Conservation (phyloP, 37 sponge, comb jelly and placozoan genomes). For the Axinella damicornis region DNA sequence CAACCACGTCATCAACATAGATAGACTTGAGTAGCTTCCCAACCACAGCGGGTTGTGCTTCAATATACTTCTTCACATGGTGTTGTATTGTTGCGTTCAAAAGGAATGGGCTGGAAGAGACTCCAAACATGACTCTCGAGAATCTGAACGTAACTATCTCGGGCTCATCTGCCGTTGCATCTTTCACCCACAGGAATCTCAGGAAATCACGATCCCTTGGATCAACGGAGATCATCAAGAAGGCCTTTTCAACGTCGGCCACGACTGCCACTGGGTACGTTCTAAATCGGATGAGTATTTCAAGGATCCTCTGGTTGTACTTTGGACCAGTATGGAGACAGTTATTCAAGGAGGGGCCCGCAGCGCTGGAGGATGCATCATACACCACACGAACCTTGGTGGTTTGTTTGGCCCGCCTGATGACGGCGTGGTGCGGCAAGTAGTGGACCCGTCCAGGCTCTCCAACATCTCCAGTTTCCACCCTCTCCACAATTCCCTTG, state of each 20-base stretch:
- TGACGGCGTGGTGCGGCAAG: constrained; percentile 44
- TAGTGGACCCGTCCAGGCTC: not conserved
- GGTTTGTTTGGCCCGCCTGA: constrained; percentile 26
- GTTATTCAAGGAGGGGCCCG: constrained; percentile 25
- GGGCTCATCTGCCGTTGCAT: not conserved
- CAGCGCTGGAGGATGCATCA: constrained; percentile 33
- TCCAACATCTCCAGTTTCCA: not conserved
- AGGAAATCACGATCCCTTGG: constrained; percentile 15
- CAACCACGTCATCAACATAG: constrained; percentile 23
- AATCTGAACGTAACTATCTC: constrained; percentile 9
- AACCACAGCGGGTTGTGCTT: not conserved
- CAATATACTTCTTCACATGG: constrained; percentile 1
- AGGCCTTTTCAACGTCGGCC: constrained; percentile 44
- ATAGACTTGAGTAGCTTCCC: not conserved
- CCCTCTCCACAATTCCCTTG: constrained; percentile 34
- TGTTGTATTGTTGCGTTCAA: constrained; percentile 21
- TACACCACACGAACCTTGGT: constrained; percentile 35
- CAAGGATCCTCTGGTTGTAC: constrained; percentile 37
- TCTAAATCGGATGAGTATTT: constrained; percentile 23
- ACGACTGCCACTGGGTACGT: constrained; percentile 1
- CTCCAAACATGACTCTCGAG: constrained; percentile 26
- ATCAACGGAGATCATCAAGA: constrained; percentile 18
- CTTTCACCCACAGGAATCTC: constrained; percentile 30
- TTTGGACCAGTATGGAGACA: constrained; percentile 37
- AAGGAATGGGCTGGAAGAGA: constrained; percentile 33